Conservation (phyloP, 2,888 invertebrate genomes). For the Loripinus fragilis region DNA sequence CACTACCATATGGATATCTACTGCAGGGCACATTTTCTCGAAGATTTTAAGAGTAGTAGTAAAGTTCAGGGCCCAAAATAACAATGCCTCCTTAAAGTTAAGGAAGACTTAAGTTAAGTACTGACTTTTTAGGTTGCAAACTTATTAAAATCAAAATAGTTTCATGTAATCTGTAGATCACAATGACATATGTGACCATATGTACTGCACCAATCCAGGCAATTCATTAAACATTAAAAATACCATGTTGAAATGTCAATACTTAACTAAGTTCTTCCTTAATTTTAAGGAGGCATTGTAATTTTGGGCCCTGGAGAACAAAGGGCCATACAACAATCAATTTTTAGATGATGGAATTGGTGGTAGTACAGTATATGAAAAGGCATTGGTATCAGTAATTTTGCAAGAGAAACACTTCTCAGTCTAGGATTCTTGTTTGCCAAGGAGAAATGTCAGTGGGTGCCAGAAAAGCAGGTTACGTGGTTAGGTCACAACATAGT, state of each 20-base stretch:
- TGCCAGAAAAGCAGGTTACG: background rate
- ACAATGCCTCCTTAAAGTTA: no score
- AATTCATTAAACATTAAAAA: no score
- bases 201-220: no score
- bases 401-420: slow-evolving; percentile 2
- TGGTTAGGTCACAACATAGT: slow-evolving; percentile 32
- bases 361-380: background rate
- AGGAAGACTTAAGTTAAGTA: no score
- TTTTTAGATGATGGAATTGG: slow-evolving; percentile 53
- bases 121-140: no score
- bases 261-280: no score
- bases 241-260: no score
- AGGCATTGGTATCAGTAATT: slow-evolving; percentile 15
- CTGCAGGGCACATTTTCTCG: slow-evolving; percentile 51
- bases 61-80: no score
- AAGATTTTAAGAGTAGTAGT: slow-evolving; percentile 42
- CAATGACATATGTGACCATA: no score
- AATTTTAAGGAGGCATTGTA: no score
- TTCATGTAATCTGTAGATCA: no score
- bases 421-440: slow-evolving; percentile 10
- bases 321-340: slow-evolving; percentile 31
- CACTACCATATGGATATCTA: slow-evolving; percentile 48
- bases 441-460: slow-evolving; percentile 33
- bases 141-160: no score
- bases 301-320: slow-evolving; percentile 32